Evolutionary conservation across 2,113 vertebrate genomes (phyloP).

Genomic region (Phycodurus eques): DNA sequence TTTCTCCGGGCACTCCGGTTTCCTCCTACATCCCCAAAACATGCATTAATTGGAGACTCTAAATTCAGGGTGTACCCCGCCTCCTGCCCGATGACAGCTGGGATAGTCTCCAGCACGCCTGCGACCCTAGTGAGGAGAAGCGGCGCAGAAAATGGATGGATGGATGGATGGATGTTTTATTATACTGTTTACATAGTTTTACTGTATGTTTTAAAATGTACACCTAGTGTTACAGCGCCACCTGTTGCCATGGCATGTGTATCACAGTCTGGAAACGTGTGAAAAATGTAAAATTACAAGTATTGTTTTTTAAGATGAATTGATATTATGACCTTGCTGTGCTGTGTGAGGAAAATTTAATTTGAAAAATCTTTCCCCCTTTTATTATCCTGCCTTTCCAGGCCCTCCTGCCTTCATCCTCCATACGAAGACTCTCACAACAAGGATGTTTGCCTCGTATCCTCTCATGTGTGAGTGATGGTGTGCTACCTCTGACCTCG

Average conservation of each 20-base stretch:
- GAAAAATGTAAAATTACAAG: not conserved
- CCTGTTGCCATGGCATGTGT: not conserved
- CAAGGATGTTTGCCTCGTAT: not conserved
- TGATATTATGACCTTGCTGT: not conserved
- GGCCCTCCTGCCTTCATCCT: not conserved
- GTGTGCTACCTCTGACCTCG: constrained; percentile 4
- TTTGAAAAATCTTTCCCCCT: not conserved
- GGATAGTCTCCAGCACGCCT: too few species aligned
- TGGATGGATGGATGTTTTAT: too few species aligned
- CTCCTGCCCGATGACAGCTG: too few species aligned
- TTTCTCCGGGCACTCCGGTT: too few species aligned
- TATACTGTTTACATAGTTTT: too few species aligned
- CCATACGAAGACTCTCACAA: not conserved
- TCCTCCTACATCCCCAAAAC: too few species aligned
- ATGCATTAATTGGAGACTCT: too few species aligned
- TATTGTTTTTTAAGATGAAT: not conserved
- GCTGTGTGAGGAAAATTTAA: not conserved
- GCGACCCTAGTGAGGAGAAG: too few species aligned
- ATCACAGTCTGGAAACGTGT: not conserved
- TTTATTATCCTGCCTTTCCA: not conserved
- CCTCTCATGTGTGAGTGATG: not conserved
- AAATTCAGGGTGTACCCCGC: too few species aligned
- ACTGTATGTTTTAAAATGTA: too few species aligned
- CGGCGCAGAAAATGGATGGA: too few species aligned
- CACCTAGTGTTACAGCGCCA: not conserved